Conservation (phyloP, 1,140 invertebrate genomes). For the Drosophila kikkawai region DNA sequence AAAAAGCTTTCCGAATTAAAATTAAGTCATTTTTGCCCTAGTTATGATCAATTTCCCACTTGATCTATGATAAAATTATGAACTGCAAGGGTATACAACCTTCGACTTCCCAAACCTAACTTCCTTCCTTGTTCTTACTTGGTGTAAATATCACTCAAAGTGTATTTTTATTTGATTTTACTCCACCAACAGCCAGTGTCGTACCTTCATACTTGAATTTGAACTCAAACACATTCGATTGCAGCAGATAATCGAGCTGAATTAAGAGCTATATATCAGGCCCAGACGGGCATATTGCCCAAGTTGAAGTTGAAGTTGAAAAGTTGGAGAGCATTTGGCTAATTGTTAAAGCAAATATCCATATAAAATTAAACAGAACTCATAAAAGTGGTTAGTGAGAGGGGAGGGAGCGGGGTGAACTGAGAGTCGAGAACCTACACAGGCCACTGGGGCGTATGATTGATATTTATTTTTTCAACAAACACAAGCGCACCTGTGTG, state of each 20-base stretch:
- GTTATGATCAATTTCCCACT: neutral
- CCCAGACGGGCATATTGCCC: neutral
- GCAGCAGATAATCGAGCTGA: constrained; percentile 6
- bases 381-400: constrained; percentile 29
- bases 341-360: constrained; percentile 64
- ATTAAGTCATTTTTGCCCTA: neutral
- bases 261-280: neutral
- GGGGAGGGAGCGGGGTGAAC: constrained; percentile 1
- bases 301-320: constrained; percentile 12
- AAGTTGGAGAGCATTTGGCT: constrained; percentile 40
- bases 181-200: too few species aligned
- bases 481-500: constrained; percentile 77
- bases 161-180: neutral
- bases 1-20: neutral
- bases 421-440: constrained; percentile 20
- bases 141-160: neutral
- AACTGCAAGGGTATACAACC: neutral
- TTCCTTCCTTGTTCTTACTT: neutral
- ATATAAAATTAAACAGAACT: constrained; percentile 55
- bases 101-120: neutral
- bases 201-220: neutral
- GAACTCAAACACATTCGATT: constrained; percentile 1
- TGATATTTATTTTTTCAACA: constrained; percentile 82
- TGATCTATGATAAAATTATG: neutral
- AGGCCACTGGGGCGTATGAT: constrained; percentile 74